These are phyloP conservation scores for Albula glossodonta DNA, from an alignment of 2,113 vertebrate species.

Conservation along the genomic window DNA sequence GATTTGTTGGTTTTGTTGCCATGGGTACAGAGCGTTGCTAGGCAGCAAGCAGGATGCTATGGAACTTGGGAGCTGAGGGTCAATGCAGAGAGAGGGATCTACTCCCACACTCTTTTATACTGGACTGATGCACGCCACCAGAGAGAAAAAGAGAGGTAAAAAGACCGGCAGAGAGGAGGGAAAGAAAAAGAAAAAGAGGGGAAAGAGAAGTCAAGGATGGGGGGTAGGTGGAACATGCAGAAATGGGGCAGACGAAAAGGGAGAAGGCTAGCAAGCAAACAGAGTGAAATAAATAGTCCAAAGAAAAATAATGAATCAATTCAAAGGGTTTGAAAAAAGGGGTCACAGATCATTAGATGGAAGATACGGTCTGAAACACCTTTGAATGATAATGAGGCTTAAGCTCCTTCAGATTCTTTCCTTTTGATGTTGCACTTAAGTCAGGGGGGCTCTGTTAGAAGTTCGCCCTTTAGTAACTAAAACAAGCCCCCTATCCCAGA, in stretches of 20 bases:
- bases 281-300: background rate
- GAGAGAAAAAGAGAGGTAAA: background rate
- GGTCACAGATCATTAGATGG: background rate
- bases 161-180: background rate
- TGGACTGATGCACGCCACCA: conserved; percentile 3
- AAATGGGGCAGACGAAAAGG: background rate
- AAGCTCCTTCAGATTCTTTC: background rate
- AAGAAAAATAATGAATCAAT: background rate
- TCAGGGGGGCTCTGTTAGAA: background rate
- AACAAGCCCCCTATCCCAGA: background rate
- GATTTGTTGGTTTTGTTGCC: conserved; percentile 35
- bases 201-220: background rate
- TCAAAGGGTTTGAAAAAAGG: background rate
- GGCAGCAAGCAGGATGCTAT: conserved; percentile 32
- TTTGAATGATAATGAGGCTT: background rate
- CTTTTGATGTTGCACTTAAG: background rate
- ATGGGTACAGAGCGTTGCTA: conserved; percentile 32
- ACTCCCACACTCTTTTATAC: conserved; percentile 32
- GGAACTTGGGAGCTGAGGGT: conserved; percentile 29
- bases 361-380: background rate
- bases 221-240: background rate
- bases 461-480: background rate
- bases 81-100: conserved; percentile 27
- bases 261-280: background rate
- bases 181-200: background rate